phyloP scores from a whole-genome alignment of 2,113 vertebrate species.

The Calidris pugnax region DNA sequence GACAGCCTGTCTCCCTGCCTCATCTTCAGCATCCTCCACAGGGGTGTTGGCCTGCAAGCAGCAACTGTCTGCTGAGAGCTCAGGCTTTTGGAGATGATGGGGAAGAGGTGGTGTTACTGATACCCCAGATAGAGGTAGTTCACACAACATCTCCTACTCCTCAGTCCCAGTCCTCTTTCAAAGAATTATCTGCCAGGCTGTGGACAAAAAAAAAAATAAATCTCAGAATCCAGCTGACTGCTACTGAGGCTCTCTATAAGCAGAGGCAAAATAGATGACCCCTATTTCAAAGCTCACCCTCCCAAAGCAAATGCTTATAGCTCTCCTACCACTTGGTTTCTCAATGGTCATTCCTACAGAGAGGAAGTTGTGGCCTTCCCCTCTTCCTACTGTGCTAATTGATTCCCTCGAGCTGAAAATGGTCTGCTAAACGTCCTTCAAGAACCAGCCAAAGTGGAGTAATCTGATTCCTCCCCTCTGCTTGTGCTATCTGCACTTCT shows the following conservation, averaged over 20 bases:
- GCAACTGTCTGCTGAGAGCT: neutral
- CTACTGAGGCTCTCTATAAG: neutral
- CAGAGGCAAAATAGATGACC: neutral
- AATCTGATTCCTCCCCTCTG: neutral
- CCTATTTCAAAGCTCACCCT: neutral
- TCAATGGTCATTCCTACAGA: neutral
- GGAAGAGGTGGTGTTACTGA: neutral
- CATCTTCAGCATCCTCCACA: neutral
- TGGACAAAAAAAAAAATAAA: neutral
- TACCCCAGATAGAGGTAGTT: neutral
- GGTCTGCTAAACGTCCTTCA: constrained; percentile 9
- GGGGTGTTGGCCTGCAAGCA: neutral
- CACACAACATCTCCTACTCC: neutral
- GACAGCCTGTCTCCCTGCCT: neutral
- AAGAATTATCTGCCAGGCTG: neutral
- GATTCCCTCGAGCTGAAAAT: constrained; percentile 27
- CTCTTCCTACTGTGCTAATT: neutral
- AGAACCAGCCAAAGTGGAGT: neutral
- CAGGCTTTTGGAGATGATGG: neutral
- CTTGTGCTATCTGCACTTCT: neutral
- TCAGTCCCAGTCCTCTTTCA: neutral
- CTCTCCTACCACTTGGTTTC: neutral
- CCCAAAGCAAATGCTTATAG: neutral
- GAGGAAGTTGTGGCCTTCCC: neutral
- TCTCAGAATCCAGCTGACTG: neutral